Evolutionary conservation across 2,113 vertebrate species (phyloP).

Genomic region (Pelmatolapia mariae): DNA sequence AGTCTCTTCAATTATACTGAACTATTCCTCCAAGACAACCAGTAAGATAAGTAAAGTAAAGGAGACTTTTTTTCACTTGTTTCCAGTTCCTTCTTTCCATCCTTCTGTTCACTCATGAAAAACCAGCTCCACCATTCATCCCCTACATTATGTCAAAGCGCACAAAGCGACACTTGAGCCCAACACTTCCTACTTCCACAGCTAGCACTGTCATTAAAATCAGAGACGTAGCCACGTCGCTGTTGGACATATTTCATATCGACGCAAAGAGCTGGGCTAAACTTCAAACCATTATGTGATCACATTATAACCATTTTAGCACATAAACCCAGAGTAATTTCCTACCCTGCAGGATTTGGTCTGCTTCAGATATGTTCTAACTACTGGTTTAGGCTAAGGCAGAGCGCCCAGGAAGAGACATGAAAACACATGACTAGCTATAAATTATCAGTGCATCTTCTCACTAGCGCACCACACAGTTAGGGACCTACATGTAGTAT

Average conservation of each 20-base stretch:
- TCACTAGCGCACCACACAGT: background rate
- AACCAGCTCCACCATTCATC: background rate
- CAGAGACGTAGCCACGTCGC: background rate
- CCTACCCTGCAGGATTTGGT: background rate
- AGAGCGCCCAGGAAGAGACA: background rate
- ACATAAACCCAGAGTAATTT: background rate
- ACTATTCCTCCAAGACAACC: background rate
- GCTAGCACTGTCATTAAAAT: background rate
- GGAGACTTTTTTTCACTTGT: background rate
- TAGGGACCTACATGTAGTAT: background rate
- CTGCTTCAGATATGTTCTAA: background rate
- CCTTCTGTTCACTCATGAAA: background rate
- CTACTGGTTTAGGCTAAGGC: background rate
- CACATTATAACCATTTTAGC: background rate
- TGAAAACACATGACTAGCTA: background rate
- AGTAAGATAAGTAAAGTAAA: background rate
- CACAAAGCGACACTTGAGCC: background rate
- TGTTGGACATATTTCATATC: background rate
- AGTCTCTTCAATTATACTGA: background rate
- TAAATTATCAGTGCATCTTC: background rate
- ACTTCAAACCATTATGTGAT: background rate
- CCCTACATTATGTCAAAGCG: background rate
- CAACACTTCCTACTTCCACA: background rate
- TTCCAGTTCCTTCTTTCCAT: background rate
- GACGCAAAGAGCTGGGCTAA: background rate